Base-by-base conservation (phyloP, 1,140 invertebrate species). In the Branchinecta lynchi region DNA sequence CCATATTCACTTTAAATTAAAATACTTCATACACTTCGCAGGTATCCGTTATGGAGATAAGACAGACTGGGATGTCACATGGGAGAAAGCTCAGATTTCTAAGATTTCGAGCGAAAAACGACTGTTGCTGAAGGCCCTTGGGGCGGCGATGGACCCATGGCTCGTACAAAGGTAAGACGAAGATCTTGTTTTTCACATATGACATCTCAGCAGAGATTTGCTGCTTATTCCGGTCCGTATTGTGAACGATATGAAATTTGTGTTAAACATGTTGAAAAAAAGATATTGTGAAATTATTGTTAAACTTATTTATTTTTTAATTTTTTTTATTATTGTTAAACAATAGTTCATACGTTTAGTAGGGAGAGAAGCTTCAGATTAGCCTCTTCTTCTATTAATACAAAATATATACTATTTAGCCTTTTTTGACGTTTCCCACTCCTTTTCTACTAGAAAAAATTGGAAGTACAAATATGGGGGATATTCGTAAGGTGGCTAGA, bases 1-100 rank as follows among this genome's bases (percentile, higher is more conserved):
- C 32, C 32, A 32, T 1, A 1, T 32, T 3, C 1, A 32, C 5
- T 32, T 32, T 32, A 5, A 5, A 32, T 32, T 32, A 32, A 32
- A 32, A 5, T 32, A 32, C 5, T 32, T 32, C 32, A 3, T 32
- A 5, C 60, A 44, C 66, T n/a, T 71, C 70, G 7, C 51, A 76
- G 74, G 74, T 17, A 77, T 86, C 10, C 83, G 83, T 73, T 86
- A 86, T 73, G 89, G 89, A 0, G 83, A 83, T 0, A 82, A 85
- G 68, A 77, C 80, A 9, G 88, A 89, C 74, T 92, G 89, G 89
- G 81, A 85, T 65, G 82, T 85, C 75, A 89, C 87, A 72, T 90
- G 87, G 85, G 77, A 84, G 12, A 81, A 81, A 65, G 90, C 88
- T 76, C 83, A 85, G 70, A 82, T 81, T 21, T 84, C 85, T n/a